Percentiles rank a stretch among this genome's conserved stretches.
Conservation (phyloP, 2,113 vertebrate genomes). For the Delphinus delphis region DNA sequence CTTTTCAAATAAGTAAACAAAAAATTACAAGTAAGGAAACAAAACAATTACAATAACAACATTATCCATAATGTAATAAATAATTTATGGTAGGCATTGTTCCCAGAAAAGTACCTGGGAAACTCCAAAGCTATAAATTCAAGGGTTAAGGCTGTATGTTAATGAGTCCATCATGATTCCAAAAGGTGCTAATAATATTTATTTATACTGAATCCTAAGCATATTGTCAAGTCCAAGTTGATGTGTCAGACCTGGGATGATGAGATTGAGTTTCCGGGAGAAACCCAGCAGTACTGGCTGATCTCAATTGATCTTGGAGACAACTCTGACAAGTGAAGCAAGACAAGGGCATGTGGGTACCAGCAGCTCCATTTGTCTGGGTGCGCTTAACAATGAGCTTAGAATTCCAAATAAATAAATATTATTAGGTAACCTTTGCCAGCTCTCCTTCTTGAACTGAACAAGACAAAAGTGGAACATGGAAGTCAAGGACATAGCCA, state of each 20-base stretch:
- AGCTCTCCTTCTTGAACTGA: neutral
- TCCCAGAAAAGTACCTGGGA: neutral
- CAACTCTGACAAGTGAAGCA: neutral
- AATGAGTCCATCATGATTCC: neutral
- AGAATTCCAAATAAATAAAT: neutral
- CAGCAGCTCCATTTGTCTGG: neutral
- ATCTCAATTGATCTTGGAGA: neutral
- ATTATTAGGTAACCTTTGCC: neutral
- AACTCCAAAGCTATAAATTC: neutral
- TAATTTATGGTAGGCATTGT: neutral
- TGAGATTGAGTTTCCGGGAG: neutral
- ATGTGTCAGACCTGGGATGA: neutral
- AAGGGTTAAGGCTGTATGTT: neutral
- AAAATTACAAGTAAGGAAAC: neutral
- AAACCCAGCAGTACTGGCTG: neutral
- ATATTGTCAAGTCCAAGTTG: neutral
- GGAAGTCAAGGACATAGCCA: neutral
- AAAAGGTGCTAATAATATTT: neutral
- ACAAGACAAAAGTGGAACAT: neutral
- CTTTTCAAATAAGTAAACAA: neutral
- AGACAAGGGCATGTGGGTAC: neutral
- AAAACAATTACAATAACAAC: neutral
- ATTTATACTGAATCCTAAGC: neutral
- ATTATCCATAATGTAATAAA: neutral
- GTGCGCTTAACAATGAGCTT: neutral